Conservation (phyloP, 2,113 vertebrate species). For the Polypterus bichir region DNA sequence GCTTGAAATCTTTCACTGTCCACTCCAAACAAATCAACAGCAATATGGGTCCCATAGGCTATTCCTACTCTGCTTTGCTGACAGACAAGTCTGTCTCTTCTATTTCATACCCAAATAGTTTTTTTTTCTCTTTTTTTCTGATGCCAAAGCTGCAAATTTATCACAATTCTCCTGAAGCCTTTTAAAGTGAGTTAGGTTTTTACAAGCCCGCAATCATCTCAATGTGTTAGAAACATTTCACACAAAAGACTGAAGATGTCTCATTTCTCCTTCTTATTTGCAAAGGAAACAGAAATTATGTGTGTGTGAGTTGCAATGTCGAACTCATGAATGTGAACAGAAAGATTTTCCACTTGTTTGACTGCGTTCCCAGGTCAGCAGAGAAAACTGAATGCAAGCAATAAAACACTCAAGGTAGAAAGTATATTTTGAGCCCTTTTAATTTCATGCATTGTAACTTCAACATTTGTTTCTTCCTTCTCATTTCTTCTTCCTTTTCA, state of each 20-base stretch:
- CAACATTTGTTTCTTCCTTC: slow-evolving; percentile 45
- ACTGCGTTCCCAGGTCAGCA: not conserved
- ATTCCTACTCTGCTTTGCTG: slow-evolving; percentile 3
- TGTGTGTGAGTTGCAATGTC: not conserved
- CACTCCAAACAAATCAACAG: slow-evolving; percentile 11
- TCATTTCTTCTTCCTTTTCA: slow-evolving; percentile 15
- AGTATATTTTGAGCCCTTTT: slow-evolving; percentile 46
- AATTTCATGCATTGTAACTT: slow-evolving; percentile 55
- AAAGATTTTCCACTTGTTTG: slow-evolving; percentile 2
- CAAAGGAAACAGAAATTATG: slow-evolving; percentile 5
- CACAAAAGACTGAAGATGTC: not conserved
- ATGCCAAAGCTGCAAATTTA: slow-evolving; percentile 23
- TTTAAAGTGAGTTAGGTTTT: slow-evolving; percentile 14
- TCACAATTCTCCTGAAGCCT: slow-evolving; percentile 17
- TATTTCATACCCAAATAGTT: slow-evolving; percentile 4
- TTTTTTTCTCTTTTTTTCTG: slow-evolving; percentile 22
- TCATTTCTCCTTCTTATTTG: not conserved
- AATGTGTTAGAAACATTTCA: slow-evolving; percentile 11
- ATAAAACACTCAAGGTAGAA: slow-evolving; percentile 27
- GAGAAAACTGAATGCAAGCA: slow-evolving; percentile 3
- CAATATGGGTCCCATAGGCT: slow-evolving; percentile 3
- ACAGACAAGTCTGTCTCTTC: slow-evolving; percentile 23
- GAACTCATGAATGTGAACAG: slow-evolving; percentile 3
- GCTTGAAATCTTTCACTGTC: slow-evolving; percentile 12
- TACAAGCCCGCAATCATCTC: slow-evolving; percentile 12